Base-by-base conservation (phyloP, 2,888 invertebrate genomes). In the Venusia cambrica region DNA sequence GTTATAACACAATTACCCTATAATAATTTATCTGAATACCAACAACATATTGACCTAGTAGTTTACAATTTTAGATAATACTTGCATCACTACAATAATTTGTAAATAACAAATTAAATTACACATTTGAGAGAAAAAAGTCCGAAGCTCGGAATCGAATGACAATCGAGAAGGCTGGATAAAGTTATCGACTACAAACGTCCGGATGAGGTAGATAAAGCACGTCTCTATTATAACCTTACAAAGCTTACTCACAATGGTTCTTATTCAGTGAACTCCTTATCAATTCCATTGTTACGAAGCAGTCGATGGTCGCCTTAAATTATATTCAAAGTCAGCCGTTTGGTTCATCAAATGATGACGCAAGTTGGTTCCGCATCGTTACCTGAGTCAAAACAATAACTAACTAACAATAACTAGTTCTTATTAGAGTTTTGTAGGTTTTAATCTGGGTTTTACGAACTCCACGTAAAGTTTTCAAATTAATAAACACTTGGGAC, bases 121-220 rank as follows among this genome's bases (percentile, higher is more conserved):
- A 34, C 24, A 36, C 4, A 16, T 33, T 25, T 25, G 12, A 34
- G 40, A 38, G 36, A 45, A 45, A 20, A 40, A 32, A 32, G 29
- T 17, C 14, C 16, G 19, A 33, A 32, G 29, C 19, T 12, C 16
- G 19, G 31, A 39, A 45, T 43, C 42, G 18, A 14, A 18, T 10
- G 4, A 39, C 32, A 29, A 46, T 45, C 42, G 35, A 35, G 21
- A 29, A 29, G 15, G 19, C 19, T 25, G 21, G 43, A 47, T 47
- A 47, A 37, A 29, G 19, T 28, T 38, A 45, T 48, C 41, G 40
- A 38, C 44, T 17, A 16, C 30, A 34, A 39, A 49, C 49, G 54
- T 52, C 43, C 40, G 24, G 28, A 18, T 19, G 26, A 9, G 25
- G 15, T 17, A 9, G 51, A 53, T 53, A 38, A 30, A 40, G 31